Conservation (phyloP, 1,140 invertebrate genomes). For the Homalodisca vitripennis region DNA sequence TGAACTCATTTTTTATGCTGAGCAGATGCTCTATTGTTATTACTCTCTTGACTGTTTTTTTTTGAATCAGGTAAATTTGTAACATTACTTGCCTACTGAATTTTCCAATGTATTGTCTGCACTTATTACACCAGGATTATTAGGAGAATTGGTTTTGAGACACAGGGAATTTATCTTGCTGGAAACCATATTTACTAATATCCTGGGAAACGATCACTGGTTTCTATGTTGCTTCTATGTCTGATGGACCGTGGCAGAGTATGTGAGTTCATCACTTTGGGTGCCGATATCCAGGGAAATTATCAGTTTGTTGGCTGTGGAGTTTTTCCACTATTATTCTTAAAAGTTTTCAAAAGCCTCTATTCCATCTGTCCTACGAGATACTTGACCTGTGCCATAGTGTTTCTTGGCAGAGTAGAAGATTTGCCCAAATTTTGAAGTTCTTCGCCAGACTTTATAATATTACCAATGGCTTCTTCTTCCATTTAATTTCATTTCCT, state of each 20-base stretch:
- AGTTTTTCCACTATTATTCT: conserved; percentile 30
- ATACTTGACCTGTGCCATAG: conserved; percentile 37
- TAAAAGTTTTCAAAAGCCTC: conserved; percentile 33
- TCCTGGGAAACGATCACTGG: conserved; percentile 34
- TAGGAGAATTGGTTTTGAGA: too few species aligned
- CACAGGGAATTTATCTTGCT: too few species aligned
- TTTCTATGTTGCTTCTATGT: conserved; percentile 36
- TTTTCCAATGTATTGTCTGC: too few species aligned
- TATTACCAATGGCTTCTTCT: conserved; percentile 48
- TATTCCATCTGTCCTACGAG: conserved; percentile 35
- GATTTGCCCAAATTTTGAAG: conserved; percentile 48
- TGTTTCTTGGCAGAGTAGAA: conserved; percentile 36
- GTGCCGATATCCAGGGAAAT: not conserved
- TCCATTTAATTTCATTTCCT: conserved; percentile 40
- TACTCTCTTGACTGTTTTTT: too few species aligned
- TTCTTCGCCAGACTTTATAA: conserved; percentile 50
- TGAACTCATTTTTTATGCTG: conserved; percentile 45
- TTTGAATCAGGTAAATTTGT: too few species aligned
- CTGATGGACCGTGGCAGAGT: conserved; percentile 37
- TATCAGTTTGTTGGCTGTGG: not conserved
- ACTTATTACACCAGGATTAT: too few species aligned
- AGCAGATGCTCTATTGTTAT: conserved; percentile 13
- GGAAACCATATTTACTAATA: conserved; percentile 29
- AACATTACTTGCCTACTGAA: too few species aligned
- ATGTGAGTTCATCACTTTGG: conserved; percentile 18